Evolutionary conservation across 2,113 vertebrate genomes (phyloP).

Genomic region (Syngnathus scovelli): DNA sequence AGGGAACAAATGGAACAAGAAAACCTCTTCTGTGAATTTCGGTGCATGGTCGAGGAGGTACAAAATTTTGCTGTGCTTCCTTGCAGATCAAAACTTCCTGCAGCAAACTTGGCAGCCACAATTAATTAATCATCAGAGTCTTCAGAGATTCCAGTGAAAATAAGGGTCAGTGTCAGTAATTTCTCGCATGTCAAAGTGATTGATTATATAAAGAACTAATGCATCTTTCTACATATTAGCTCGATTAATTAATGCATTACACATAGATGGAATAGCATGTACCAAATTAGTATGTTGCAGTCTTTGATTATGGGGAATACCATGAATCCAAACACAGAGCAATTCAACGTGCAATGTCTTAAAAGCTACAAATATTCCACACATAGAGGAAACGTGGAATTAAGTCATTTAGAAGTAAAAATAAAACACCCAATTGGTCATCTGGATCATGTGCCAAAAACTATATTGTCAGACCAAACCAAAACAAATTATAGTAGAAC

Average conservation of each 20-base stretch:
- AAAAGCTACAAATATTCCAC: neutral
- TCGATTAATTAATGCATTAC: constrained; percentile 3
- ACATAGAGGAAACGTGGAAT: neutral
- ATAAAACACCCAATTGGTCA: neutral
- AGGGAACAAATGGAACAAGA: neutral
- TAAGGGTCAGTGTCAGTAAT: constrained; percentile 2
- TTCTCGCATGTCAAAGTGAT: constrained; percentile 18
- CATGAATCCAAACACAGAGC: neutral
- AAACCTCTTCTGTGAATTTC: neutral
- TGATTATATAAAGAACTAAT: constrained; percentile 2
- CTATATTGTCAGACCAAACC: neutral
- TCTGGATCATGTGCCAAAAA: neutral
- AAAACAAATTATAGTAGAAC: neutral
- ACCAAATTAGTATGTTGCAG: constrained; percentile 1
- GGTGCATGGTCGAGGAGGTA: neutral
- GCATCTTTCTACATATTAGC: neutral
- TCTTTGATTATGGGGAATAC: constrained; percentile 6
- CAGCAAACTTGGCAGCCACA: neutral
- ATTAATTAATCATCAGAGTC: neutral
- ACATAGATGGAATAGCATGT: neutral
- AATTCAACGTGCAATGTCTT: neutral
- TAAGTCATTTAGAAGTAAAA: neutral
- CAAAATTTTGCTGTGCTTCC: neutral
- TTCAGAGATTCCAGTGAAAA: constrained; percentile 7
- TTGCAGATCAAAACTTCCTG: neutral